Base-by-base conservation (phyloP, 2,888 invertebrate species). In the Acleris emargana region DNA sequence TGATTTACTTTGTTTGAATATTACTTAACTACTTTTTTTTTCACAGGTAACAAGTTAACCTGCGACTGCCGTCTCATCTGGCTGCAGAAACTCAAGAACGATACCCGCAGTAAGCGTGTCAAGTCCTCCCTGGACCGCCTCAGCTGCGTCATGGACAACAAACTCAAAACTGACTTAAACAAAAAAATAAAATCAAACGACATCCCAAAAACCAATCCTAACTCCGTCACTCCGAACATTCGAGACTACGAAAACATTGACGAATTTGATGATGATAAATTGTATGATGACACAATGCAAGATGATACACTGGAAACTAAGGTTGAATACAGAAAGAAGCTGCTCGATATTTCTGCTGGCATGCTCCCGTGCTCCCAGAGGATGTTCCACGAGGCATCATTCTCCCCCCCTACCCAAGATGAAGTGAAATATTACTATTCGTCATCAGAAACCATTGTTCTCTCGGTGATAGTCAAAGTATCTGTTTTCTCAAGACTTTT, bases 21-120 rank as follows among this genome's bases (percentile, higher is more conserved):
- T 11, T 38, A 38, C 38, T 38, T 38, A 38, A 1, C 13, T 4
- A 4, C 4, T 69, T 71, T 69, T 76, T 78, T 82, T 76, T 80
- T 86, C 84, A 59, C 95, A 97, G 97, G 96, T 78, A 97, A 97
- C 90, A 95, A 94, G 77, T 94, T 97, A 81, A 94, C 94, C 71
- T 97, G 97, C 85, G 96, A 97, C 88, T 97, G 97, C 82, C 95
- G 96, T 20, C 93, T 97, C 60, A 93, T 94, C 59, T 97, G 97
- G 97, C 93, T 97, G 74, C 95, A 95, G 85, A 94, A 94, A 72
- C 90, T 97, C 58, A 93, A 94, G 63, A 95, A 96, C 84, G 96
- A 96, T 78, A 97, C 97, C 49, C 93, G 94, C 82, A 96, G 95
- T 84, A 93, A 93, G 73, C 94, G 95, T 70, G 91, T 96, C 54